These are phyloP conservation scores for Heterocephalus glaber DNA, from an alignment of 2,113 vertebrate genomes.

Conservation along the genomic window DNA sequence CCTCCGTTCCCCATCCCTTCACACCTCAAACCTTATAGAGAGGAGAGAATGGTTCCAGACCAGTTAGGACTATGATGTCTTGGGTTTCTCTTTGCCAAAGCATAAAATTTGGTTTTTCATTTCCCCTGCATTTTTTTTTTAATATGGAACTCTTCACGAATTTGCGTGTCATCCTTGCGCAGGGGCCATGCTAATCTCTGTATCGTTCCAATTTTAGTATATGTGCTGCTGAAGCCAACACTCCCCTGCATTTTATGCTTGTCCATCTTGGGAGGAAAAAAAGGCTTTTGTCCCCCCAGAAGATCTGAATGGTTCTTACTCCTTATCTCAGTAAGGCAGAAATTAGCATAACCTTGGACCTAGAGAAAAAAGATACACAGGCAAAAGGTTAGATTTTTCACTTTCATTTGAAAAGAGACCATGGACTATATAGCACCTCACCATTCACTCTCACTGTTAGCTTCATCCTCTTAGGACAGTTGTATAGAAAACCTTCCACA, in stretches of 20 bases:
- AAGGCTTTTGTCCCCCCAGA: slow-evolving; percentile 43
- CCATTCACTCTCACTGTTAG: not conserved
- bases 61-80: not conserved
- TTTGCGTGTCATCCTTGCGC: no score
- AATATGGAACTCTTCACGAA: no score
- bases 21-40: not conserved
- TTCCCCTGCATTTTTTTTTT: not conserved
- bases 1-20: not conserved
- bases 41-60: not conserved
- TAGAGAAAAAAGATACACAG: not conserved
- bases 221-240: no score
- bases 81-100: slow-evolving; percentile 34
- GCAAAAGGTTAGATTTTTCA: slow-evolving; percentile 18
- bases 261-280: slow-evolving; percentile 7
- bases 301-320: not conserved
- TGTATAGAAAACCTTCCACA: not conserved
- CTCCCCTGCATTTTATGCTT: not conserved
- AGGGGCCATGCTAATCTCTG: no score
- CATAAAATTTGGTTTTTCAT: not conserved
- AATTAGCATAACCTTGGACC: not conserved
- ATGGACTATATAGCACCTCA: not conserved
- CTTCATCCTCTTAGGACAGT: not conserved
- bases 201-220: no score
- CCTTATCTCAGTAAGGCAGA: slow-evolving; percentile 3
- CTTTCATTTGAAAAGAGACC: slow-evolving; percentile 34